Evolutionary conservation across 2,888 invertebrate genomes (phyloP).

Genomic region (Tenthredo amoena): DNA sequence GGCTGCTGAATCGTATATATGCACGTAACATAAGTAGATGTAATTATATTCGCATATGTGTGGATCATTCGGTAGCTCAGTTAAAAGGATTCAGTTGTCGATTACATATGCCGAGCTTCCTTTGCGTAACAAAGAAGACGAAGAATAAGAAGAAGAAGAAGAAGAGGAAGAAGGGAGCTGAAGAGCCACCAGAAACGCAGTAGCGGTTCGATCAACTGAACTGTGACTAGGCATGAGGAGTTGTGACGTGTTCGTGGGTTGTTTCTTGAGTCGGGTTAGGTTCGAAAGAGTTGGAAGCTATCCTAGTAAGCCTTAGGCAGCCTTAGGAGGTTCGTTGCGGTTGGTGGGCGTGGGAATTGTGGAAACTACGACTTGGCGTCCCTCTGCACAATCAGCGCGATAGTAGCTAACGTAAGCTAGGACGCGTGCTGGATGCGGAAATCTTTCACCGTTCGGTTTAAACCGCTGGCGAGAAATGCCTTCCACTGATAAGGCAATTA

Average conservation of each 20-base stretch:
- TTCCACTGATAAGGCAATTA: constrained; percentile 16
- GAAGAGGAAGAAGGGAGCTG: neutral
- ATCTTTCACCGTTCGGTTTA: neutral
- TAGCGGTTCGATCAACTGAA: constrained; percentile 32
- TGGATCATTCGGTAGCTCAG: constrained; percentile 38
- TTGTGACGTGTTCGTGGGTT: constrained; percentile 29
- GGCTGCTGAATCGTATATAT: neutral
- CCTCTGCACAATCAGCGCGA: constrained; percentile 10
- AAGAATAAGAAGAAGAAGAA: too few relatives aligned
- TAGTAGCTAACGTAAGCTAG: neutral
- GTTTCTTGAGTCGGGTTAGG: neutral
- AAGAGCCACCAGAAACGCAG: constrained; percentile 6
- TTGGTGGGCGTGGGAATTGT: constrained; percentile 68
- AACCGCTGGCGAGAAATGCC: neutral
- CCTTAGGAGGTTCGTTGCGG: constrained; percentile 54
- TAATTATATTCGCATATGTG: constrained; percentile 6
- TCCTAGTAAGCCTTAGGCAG: constrained; percentile 12
- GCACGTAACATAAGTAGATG: neutral
- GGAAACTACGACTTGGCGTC: constrained; percentile 59
- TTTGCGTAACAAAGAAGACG: neutral
- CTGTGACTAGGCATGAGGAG: constrained; percentile 28
- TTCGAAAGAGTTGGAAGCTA: constrained; percentile 29
- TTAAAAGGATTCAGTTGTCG: constrained; percentile 38
- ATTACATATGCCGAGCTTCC: constrained; percentile 1
- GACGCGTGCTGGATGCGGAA: neutral